Evolutionary conservation across 2,888 invertebrate genomes (phyloP), one percentile per base, ranked within the genome.

Genomic region (Hanleya hanleyi): DNA sequence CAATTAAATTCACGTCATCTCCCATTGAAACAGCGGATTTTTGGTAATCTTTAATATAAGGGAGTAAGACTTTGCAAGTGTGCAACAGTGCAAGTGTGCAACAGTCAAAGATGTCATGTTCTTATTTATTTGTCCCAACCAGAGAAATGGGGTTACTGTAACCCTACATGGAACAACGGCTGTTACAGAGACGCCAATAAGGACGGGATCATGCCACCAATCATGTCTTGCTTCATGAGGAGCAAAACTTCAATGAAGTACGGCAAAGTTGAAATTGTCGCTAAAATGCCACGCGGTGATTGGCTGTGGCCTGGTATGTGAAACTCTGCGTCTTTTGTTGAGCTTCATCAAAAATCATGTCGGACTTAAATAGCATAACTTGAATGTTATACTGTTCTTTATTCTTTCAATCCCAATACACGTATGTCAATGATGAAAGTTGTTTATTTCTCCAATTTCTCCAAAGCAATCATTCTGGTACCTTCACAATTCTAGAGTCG

Each of bases 221-320:
- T 38, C 22, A 64, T 73, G 69, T 73, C 73, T 38, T 33, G 47
- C 12, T 69, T 64, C 18, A 51, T 73, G 33, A 51, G 70, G 18
- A 65, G 65, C 33, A 69, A 69, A 37, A 22, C 32, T n/a, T 26
- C 22, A n/a, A 65, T 94, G 90, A 93, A 92, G 81, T 94, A 93
- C 84, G 94, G 94, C 12, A 91, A 90, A 47, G 87, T 94, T 33
- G 93, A 94, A 88, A 92, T 93, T 6, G 91, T 93, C 69, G 94
- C 94, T 1, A 94, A 93, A 88, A 90, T 94, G 91, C 94, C 94
- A 0, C 91, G 92, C 26, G 94, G 94, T 18, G 94, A 94, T 88
- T 94, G 94, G 94, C 86, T 94, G 15, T 94, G 94, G 92, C 92
- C 92, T 36, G 94, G 94, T 49, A 92, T 94, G 69, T 1, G 18